Base-by-base conservation (phyloP, 2,113 vertebrate genomes). In the Trochalopteron elliotii region DNA sequence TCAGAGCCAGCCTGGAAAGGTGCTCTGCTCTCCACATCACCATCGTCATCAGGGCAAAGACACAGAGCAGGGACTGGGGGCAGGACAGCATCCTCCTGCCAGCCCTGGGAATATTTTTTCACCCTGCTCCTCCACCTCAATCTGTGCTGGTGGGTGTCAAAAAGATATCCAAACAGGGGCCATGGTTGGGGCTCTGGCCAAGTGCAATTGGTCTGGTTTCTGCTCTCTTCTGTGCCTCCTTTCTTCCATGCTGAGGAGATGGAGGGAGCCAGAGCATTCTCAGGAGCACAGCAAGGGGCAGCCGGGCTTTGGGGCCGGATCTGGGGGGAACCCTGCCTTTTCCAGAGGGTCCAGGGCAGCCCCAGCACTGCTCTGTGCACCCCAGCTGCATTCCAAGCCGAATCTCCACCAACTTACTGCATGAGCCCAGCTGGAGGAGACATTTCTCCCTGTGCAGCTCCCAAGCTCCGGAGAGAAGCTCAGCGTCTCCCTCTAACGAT, bases 401-500 rank as follows among this genome's bases (percentile, higher is more conserved):
- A 49, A n/a, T 39, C 47, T 44, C 23, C 80, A 3, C 5, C 19
- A 30, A 0, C 3, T 12, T 2, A 3, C 52, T 6, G 44, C 2
- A 2, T 5, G 52, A 83, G 61, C 61, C 5, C 60, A 10, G 78
- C 39, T 2, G 49, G 63, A 60, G 86, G 7, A 77, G 33, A 20
- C 50, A 2, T 33, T 83, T 35, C 39, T 59, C 76, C 27, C 59
- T 0, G 5, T 1, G 6, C 40, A 25, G 80, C 79, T 74, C 71
- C 6, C 2, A 5, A 5, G 81, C 87, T 57, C 87, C 23, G 67
- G 78, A 65, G 67, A 59, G 50, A 52, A 93, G 95, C 93, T 83
- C 94, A 92, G 87, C 37, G 25, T 89, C 94, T 93, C 94, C 93
- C 76, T 91, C 94, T 95, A 84, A 95, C 49, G 89, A 92, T 87